Base-by-base conservation (phyloP, 2,888 invertebrate species). In the Anthrax anthrax region DNA sequence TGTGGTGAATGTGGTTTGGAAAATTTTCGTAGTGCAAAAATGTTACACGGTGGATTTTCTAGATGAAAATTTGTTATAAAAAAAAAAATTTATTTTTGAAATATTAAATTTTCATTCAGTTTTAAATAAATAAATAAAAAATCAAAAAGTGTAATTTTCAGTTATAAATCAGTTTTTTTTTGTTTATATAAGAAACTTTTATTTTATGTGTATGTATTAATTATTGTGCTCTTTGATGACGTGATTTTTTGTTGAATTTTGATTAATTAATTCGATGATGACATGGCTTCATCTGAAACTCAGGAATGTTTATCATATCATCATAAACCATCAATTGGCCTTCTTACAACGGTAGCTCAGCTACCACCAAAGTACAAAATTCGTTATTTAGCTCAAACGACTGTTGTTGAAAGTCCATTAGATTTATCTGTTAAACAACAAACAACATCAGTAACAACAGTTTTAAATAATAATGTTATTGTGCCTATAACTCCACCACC, bases 401-500 rank as follows among this genome's bases (percentile, higher is more conserved):
- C 63, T 40, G 62, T 64, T 51, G 55, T 60, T 53, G 67, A 68
- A 56, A 66, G 57, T 50, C 86, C 86, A 9, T 67, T 88, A 55
- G 87, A 88, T 63, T 67, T 88, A 49, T 84, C 85, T 18, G 65
- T 86, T 19, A 87, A 87, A 52, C 63, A 57, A 37, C 45, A 36
- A 29, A 16, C 43, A 44, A 23, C 56, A 54, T 29, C 52, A 47
- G 12, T 62, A 48, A 4, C 37, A 10, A n/a, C 5, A 19, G 12
- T 17, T 23, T 23, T 10, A n/a, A n/a, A 50, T 5, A 6, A 19
- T 17, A 19, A 39, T 27, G 14, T 16, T 37, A n/a, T 27, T 44
- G 46, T 76, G 12, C 82, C 83, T 1, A 83, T 84, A 58, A 85
- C 85, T 1, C 84, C 84, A 13, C 84, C 85, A 8, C 82, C 84